Percentiles rank a stretch among this genome's conserved stretches.
Evolutionary conservation across 2,797 vertebrate species (phyloP).

Genomic region (Falco columbarius): DNA sequence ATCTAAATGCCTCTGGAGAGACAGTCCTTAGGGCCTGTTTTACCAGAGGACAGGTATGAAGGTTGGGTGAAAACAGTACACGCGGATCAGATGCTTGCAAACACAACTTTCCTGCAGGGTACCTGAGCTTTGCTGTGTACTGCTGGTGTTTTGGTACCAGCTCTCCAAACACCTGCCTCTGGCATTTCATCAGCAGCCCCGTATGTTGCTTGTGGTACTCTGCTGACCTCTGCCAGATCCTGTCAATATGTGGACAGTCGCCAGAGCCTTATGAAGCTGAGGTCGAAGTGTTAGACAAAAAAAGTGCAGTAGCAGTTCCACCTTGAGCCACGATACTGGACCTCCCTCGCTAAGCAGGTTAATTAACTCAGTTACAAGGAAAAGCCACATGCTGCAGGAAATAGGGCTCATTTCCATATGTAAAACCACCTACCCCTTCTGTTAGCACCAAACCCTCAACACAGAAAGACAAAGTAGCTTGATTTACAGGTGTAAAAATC

Average conservation of each 20-base stretch:
- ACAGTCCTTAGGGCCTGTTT: neutral
- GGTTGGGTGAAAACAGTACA: neutral
- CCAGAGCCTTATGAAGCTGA: neutral
- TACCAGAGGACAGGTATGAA: neutral
- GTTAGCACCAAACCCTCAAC: neutral
- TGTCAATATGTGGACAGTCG: neutral
- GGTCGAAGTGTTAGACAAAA: neutral
- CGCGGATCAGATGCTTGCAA: neutral
- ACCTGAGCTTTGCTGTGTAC: neutral
- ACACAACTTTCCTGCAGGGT: rapidly evolving
- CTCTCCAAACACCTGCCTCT: neutral
- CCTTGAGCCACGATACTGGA: neutral
- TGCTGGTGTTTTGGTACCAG: neutral
- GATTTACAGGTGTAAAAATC: neutral
- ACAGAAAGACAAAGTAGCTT: neutral
- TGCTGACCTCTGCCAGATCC: neutral
- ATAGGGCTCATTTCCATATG: neutral
- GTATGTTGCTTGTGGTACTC: neutral
- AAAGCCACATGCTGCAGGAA: neutral
- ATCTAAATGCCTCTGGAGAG: neutral
- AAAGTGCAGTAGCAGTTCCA: neutral
- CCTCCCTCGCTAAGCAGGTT: neutral
- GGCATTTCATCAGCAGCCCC: neutral
- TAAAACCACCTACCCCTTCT: neutral
- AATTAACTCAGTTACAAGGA: neutral